Percentiles rank a stretch among this genome's conserved stretches.
Evolutionary conservation across 2,888 invertebrate species (phyloP).

Genomic region (Plagodis dolabraria): DNA sequence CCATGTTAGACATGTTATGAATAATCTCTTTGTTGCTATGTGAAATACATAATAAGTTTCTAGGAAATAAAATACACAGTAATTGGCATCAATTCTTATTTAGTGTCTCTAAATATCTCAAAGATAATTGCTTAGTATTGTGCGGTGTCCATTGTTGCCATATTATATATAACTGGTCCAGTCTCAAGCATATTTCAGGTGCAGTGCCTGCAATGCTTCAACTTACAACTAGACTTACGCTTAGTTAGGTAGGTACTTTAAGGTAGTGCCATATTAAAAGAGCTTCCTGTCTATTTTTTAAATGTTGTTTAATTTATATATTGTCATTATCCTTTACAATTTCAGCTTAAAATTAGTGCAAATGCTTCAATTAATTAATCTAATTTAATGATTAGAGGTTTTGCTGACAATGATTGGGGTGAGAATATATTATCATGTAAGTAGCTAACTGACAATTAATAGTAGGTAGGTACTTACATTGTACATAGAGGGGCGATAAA

Average conservation of each 20-base stretch:
- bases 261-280: conserved; percentile 84
- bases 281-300: conserved; percentile 81
- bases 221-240: conserved; percentile 35
- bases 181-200: too few relatives aligned
- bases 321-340: not conserved
- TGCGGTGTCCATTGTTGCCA: not conserved
- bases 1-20: too few relatives aligned
- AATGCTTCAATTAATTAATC: not conserved
- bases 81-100: too few relatives aligned
- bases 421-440: too few relatives aligned
- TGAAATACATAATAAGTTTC: too few relatives aligned
- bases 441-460: not conserved
- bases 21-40: too few relatives aligned
- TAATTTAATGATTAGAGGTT: too few relatives aligned
- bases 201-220: conserved; percentile 9
- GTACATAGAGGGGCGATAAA: too few relatives aligned
- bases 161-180: not conserved
- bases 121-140: not conserved
- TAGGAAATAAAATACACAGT: too few relatives aligned
- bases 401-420: too few relatives aligned
- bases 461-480: too few relatives aligned
- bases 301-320: conserved; percentile 45
- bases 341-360: not conserved
- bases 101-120: too few relatives aligned
- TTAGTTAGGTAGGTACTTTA: conserved; percentile 55